A percentile compares a stretch with the other conserved stretches of the same genome.
phyloP scores from a whole-genome alignment of 2,797 vertebrate genomes.

The Sebastes aleutianus region DNA sequence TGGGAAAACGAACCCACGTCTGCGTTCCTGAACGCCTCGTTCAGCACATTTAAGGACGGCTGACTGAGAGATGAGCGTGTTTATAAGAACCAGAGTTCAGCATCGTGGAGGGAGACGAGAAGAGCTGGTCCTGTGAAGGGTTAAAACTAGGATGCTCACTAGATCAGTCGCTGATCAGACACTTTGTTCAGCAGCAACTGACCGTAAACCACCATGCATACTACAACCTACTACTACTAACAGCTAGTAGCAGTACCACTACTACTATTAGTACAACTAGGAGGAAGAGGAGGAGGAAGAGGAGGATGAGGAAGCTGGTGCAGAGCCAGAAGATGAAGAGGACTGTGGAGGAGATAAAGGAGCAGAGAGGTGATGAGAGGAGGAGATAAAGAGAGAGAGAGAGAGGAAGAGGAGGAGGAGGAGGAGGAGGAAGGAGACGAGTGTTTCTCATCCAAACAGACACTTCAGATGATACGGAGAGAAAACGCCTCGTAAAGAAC shows the following conservation, averaged over 20 bases:
- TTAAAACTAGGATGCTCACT: no score
- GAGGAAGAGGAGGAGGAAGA: not conserved
- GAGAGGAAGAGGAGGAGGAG: slow-evolving; percentile 1
- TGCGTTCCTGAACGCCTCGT: not conserved
- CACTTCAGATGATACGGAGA: slow-evolving; percentile 53
- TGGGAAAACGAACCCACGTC: not conserved
- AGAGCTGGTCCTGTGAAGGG: not conserved
- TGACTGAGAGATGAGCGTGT: not conserved
- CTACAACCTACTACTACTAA: no score
- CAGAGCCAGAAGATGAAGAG: not conserved
- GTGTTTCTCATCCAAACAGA: slow-evolving; percentile 59
- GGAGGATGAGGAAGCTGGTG: not conserved
- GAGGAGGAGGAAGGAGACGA: slow-evolving; percentile 31
- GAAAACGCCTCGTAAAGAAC: slow-evolving; percentile 54
- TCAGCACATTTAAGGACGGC: not conserved
- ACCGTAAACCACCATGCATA: no score
- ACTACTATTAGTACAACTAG: no score
- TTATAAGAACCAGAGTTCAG: not conserved
- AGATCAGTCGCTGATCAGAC: no score
- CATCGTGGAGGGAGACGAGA: not conserved
- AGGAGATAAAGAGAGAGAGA: slow-evolving; percentile 41
- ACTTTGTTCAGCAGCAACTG: no score
- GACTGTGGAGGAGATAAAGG: not conserved
- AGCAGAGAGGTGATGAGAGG: not conserved
- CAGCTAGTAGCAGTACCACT: no score